Percentiles rank a stretch among this genome's conserved stretches.
These are phyloP conservation scores for Euwallacea similis DNA, from an alignment of 1,140 invertebrate genomes.

Conservation along the genomic window DNA sequence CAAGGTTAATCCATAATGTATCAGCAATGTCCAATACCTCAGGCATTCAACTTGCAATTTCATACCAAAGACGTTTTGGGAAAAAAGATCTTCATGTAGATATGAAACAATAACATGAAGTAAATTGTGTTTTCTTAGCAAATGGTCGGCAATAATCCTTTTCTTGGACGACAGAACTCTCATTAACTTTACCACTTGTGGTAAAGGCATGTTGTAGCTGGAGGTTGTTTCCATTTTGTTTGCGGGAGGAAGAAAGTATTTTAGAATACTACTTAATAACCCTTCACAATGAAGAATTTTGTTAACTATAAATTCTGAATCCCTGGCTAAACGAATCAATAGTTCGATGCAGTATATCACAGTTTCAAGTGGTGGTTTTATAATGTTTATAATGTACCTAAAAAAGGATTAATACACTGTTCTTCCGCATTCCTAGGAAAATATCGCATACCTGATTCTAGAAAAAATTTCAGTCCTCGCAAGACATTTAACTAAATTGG, in stretches of 20 bases:
- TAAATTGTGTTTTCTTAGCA: constrained; percentile 52
- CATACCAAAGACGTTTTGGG: constrained; percentile 56
- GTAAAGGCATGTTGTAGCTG: constrained; percentile 54
- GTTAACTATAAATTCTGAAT: constrained; percentile 63
- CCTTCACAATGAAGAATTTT: constrained; percentile 61
- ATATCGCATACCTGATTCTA: constrained; percentile 60
- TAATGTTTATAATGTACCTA: constrained; percentile 69
- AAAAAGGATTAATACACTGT: constrained; percentile 8
- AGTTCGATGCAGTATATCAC: constrained; percentile 71
- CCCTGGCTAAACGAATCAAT: constrained; percentile 67
- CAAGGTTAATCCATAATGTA: constrained; percentile 53
- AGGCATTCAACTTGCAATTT: constrained; percentile 64
- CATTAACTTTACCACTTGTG: constrained; percentile 58
- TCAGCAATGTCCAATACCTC: constrained; percentile 55
- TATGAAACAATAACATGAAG: constrained; percentile 56
- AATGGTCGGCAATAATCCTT: constrained; percentile 50
- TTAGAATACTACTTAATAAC: constrained; percentile 61
- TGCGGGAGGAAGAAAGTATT: constrained; percentile 61
- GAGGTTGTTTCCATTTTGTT: constrained; percentile 18
- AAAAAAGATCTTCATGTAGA: constrained; percentile 54
- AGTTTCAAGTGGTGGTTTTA: constrained; percentile 66
- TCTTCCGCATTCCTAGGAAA: background rate
- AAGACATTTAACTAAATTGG: constrained; percentile 72
- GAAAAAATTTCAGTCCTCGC: constrained; percentile 76
- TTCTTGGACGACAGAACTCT: constrained; percentile 57